Evolutionary conservation across 1,140 invertebrate species (phyloP).

Genomic region (Drosophila pallidifrons): DNA sequence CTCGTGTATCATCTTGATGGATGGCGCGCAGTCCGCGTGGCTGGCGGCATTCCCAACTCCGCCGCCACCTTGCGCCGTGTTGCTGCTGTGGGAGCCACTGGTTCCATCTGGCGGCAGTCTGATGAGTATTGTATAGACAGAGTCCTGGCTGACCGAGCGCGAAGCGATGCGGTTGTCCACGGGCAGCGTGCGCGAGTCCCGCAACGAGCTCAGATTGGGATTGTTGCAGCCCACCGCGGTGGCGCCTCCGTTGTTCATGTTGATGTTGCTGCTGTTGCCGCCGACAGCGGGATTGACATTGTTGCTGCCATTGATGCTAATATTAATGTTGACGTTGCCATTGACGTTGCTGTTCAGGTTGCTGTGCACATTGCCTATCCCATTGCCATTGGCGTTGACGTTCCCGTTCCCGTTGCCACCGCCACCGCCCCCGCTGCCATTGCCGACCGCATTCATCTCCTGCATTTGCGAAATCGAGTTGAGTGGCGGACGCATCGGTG

Average conservation of each 20-base stretch:
- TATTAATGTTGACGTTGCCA: constrained; percentile 36
- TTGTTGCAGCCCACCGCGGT: constrained; percentile 23
- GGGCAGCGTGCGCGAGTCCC: constrained; percentile 87
- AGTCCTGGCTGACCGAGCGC: constrained; percentile 89
- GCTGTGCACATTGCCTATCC: neutral
- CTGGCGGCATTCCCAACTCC: constrained; percentile 58
- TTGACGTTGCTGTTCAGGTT: neutral
- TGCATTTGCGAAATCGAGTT: constrained; percentile 81
- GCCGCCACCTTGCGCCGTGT: constrained; percentile 15
- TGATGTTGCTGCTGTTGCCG: constrained; percentile 1
- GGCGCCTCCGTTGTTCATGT: constrained; percentile 6
- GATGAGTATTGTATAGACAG: constrained; percentile 97
- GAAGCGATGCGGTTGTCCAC: constrained; percentile 75
- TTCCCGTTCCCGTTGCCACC: neutral
- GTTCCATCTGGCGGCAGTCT: constrained; percentile 90
- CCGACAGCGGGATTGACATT: neutral
- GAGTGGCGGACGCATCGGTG: constrained; percentile 75
- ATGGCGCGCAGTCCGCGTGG: constrained; percentile 86
- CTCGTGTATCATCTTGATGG: constrained; percentile 95
- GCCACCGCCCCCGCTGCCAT: constrained; percentile 4
- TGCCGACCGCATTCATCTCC: constrained; percentile 69
- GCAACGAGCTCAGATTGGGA: constrained; percentile 49
- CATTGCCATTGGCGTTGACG: constrained; percentile 18
- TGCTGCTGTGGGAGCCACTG: constrained; percentile 83
- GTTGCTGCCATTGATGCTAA: constrained; percentile 1